These are phyloP conservation scores for Rhinoptilus africanus DNA, from an alignment of 2,113 vertebrate genomes.

Conservation along the genomic window DNA sequence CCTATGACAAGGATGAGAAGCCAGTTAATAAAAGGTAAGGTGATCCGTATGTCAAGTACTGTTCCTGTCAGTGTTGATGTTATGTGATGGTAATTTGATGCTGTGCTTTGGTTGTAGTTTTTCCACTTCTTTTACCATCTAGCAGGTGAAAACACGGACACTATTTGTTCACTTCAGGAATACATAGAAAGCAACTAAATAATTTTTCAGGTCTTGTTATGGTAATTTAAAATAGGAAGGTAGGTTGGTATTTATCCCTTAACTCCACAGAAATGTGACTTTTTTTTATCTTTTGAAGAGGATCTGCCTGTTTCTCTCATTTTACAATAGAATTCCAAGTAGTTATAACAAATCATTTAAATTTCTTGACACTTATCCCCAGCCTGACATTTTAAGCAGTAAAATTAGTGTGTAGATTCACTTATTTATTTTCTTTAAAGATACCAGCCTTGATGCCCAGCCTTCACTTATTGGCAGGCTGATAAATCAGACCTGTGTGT, in stretches of 20 bases:
- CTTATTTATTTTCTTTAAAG: background rate
- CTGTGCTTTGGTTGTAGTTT: background rate
- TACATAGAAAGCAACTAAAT: background rate
- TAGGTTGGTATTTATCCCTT: background rate
- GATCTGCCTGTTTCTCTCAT: background rate
- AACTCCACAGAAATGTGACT: background rate
- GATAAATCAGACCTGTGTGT: background rate
- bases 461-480: background rate
- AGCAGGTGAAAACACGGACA: background rate
- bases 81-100: background rate
- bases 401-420: background rate
- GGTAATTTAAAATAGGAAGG: background rate
- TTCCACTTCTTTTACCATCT: background rate
- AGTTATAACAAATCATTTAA: background rate
- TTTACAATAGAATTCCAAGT: background rate
- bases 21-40: slow-evolving; percentile 90
- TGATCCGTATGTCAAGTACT: background rate
- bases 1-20: slow-evolving; percentile 91
- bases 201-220: background rate
- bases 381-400: background rate
- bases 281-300: background rate
- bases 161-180: background rate
- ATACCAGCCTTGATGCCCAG: background rate
- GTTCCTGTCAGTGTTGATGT: background rate
- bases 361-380: background rate